phyloP scores from a whole-genome alignment of 2,888 invertebrate genomes.

The Tachystola acroxantha region DNA sequence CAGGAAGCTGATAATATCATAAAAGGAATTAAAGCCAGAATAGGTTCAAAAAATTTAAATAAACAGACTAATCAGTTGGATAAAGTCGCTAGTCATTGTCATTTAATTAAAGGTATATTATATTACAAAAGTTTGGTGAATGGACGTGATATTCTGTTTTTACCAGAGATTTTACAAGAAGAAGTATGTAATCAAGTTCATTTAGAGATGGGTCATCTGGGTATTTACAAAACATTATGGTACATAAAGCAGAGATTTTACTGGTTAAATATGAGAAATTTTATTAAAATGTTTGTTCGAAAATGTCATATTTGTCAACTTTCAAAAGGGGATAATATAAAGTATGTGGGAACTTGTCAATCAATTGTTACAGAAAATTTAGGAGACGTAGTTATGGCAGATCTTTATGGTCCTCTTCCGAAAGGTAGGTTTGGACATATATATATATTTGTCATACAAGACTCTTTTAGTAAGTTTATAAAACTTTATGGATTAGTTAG shows the following conservation, averaged over 20 bases:
- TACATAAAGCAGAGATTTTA: constrained; percentile 17
- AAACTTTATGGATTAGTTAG: constrained; percentile 7
- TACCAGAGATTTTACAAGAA: constrained; percentile 4
- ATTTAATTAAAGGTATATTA: constrained; percentile 9
- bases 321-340: constrained; percentile 11
- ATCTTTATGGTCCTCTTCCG: constrained; percentile 18
- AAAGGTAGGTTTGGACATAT: constrained; percentile 12
- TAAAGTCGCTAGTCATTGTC: background rate
- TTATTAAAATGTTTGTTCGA: constrained; percentile 10
- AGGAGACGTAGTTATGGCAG: constrained; percentile 19
- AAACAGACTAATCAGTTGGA: too few species aligned
- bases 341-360: constrained; percentile 11
- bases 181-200: constrained; percentile 14
- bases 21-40: background rate
- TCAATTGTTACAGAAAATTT: constrained; percentile 12
- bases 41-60: too few species aligned
- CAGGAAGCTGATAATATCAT: constrained; percentile 2
- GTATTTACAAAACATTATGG: constrained; percentile 15
- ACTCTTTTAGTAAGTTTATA: constrained; percentile 18
- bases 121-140: constrained; percentile 21
- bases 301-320: constrained; percentile 20
- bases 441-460: constrained; percentile 18
- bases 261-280: constrained; percentile 12
- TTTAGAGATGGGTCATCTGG: constrained; percentile 21
- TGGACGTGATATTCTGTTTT: too few species aligned